phyloP scores from a whole-genome alignment of 2,797 vertebrate genomes.

The Pantherophis vulpinus region DNA sequence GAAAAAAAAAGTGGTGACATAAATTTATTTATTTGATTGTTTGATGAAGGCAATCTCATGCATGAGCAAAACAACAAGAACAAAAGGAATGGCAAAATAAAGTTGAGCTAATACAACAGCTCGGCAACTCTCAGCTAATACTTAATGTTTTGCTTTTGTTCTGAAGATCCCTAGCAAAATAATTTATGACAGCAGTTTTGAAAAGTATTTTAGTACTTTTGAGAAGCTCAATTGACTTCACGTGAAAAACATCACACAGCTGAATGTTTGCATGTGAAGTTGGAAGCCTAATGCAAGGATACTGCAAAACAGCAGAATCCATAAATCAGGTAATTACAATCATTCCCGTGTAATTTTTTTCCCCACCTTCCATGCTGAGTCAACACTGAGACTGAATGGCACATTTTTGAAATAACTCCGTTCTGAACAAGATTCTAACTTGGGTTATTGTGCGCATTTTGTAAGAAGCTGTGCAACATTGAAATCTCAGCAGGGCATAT shows the following conservation, averaged over 20 bases:
- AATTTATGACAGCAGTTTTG: conserved; percentile 12
- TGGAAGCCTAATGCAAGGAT: neutral
- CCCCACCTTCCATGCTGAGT: neutral
- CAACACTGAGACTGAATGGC: neutral
- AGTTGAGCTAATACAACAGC: neutral
- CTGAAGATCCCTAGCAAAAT: neutral
- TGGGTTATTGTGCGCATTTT: conserved; percentile 10
- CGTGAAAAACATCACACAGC: neutral
- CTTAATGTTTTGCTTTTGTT: neutral
- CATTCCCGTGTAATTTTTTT: neutral
- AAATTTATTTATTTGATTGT: neutral
- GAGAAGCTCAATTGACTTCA: neutral
- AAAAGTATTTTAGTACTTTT: neutral
- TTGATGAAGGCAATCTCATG: neutral
- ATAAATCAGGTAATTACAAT: neutral
- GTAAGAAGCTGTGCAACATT: neutral
- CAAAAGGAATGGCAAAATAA: neutral
- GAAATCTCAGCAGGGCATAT: neutral
- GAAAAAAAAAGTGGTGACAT: neutral
- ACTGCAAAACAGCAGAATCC: neutral
- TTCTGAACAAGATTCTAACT: neutral
- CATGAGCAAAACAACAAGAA: neutral
- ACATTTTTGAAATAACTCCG: conserved; percentile 30
- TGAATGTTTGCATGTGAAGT: conserved; percentile 9
- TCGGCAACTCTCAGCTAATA: neutral